Conservation (phyloP, 2,113 vertebrate genomes). For the Ariopsis seemanni region DNA sequence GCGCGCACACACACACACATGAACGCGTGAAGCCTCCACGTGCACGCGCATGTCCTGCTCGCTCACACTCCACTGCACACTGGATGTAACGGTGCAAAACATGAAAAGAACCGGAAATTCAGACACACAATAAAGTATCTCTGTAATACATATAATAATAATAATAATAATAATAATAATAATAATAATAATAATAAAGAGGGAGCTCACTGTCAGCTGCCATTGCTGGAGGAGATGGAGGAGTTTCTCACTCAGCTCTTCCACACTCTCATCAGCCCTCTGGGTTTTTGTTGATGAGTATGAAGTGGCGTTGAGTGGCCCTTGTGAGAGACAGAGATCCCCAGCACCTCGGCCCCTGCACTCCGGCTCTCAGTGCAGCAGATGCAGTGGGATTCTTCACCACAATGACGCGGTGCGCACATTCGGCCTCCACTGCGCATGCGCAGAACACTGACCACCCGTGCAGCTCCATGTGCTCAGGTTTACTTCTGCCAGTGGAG, state of each 20-base stretch:
- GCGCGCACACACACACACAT: not conserved
- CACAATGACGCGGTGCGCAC: slow-evolving; percentile 13
- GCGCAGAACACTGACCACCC: not conserved
- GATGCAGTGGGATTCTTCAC: not conserved
- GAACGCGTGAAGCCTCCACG: not conserved
- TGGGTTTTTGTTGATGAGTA: not conserved
- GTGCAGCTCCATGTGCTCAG: not conserved
- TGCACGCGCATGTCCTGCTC: not conserved
- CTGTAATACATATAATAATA: not conserved
- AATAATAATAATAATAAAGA: no score
- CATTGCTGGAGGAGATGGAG: not conserved
- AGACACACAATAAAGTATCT: not conserved
- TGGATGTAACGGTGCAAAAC: no score
- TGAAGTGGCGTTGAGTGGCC: no score
- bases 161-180: no score
- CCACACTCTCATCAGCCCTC: not conserved
- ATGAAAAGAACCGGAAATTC: not conserved
- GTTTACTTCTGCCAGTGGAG: not conserved
- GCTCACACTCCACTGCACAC: no score
- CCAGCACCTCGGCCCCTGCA: not conserved
- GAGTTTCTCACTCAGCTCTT: not conserved
- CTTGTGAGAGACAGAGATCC: not conserved
- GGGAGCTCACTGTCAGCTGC: slow-evolving; percentile 32
- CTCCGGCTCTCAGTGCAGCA: not conserved
- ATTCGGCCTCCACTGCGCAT: not conserved